Percentiles rank a stretch among this genome's conserved stretches.
phyloP scores from a whole-genome alignment of 2,113 vertebrate species.

The Apodemus speciosus region DNA sequence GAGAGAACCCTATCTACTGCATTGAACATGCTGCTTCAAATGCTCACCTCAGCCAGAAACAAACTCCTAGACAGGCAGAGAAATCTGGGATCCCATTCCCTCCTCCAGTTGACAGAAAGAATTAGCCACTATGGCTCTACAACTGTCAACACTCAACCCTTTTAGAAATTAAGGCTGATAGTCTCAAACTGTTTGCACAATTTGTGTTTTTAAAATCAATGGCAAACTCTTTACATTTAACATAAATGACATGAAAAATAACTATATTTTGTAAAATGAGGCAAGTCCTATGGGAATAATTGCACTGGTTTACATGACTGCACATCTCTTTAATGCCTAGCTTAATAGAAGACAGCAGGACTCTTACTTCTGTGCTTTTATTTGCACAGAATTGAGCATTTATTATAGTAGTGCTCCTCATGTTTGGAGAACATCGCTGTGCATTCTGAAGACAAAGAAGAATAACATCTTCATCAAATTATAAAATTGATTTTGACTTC shows the following conservation, averaged over 20 bases:
- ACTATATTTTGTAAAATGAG: not conserved
- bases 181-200: constrained; percentile 10
- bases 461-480: constrained; percentile 27
- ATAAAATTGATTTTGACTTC: constrained; percentile 24
- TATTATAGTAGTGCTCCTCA: not conserved
- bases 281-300: not conserved
- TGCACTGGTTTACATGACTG: not conserved
- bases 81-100: not conserved
- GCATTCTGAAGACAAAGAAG: not conserved
- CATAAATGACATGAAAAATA: constrained; percentile 38
- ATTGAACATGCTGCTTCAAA: not conserved
- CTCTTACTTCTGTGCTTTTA: constrained; percentile 9
- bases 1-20: not conserved
- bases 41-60: not conserved
- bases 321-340: constrained; percentile 19
- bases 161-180: not conserved
- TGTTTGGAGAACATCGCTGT: constrained; percentile 18
- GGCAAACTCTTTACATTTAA: not conserved
- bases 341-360: constrained; percentile 28
- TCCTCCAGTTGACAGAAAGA: not conserved
- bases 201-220: not conserved
- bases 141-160: not conserved
- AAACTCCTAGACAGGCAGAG: not conserved
- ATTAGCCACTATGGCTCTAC: not conserved
- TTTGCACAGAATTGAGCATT: too few relatives aligned